These are phyloP conservation scores for Thera britannica DNA, from an alignment of 2,888 invertebrate species.

Conservation along the genomic window DNA sequence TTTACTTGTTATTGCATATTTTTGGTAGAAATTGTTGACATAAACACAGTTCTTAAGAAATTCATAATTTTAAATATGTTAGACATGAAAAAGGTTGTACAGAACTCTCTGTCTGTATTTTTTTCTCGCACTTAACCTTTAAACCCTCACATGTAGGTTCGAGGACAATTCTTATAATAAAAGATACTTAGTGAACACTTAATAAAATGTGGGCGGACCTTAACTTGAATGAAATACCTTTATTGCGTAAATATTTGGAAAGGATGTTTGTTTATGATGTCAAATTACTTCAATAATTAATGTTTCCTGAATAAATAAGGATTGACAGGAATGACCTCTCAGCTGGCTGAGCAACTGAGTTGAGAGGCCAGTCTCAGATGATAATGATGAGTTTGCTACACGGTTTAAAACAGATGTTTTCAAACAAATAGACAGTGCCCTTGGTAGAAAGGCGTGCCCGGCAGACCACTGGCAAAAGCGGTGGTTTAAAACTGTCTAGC, in stretches of 20 bases:
- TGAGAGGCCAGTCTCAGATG: too few relatives aligned
- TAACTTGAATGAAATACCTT: constrained; percentile 38
- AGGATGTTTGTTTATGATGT: constrained; percentile 28
- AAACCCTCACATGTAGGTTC: constrained; percentile 30
- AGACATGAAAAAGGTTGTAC: neutral
- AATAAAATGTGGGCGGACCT: constrained; percentile 77
- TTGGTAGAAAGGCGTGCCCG: too few relatives aligned
- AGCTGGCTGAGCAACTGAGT: too few relatives aligned
- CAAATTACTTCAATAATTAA: constrained; percentile 27
- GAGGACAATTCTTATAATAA: constrained; percentile 74
- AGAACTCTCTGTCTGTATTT: constrained; percentile 19
- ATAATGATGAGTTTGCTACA: too few relatives aligned
- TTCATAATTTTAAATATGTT: neutral
- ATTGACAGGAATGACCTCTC: neutral
- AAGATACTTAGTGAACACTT: constrained; percentile 77
- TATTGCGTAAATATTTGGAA: constrained; percentile 39
- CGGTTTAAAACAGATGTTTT: too few relatives aligned
- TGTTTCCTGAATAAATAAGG: constrained; percentile 4
- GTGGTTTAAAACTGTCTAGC: too few relatives aligned
- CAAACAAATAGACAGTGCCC: too few relatives aligned
- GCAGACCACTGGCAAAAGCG: too few relatives aligned
- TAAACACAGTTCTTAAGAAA: too few relatives aligned
- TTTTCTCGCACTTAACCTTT: constrained; percentile 15
- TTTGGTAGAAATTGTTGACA: too few relatives aligned
- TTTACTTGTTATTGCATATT: too few relatives aligned